Percentiles rank a stretch among this genome's conserved stretches.
Conservation (phyloP, 2,797 vertebrate genomes). For the Manis javanica region DNA sequence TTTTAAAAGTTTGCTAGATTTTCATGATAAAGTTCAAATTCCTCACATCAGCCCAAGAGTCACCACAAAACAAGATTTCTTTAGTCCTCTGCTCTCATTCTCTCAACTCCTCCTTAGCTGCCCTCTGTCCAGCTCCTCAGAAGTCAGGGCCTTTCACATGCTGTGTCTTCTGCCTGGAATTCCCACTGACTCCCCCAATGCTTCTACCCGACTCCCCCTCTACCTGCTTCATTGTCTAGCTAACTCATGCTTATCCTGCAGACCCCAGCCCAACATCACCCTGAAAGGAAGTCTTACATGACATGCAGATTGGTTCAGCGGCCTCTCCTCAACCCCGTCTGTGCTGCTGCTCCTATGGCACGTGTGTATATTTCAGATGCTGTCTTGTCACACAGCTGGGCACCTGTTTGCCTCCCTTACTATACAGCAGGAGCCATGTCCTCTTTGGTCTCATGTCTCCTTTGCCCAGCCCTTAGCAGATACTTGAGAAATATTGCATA, state of each 20-base stretch:
- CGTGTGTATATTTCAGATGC: neutral
- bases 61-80: neutral
- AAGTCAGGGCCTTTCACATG: no score
- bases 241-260: neutral
- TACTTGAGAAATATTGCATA: neutral
- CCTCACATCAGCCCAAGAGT: neutral
- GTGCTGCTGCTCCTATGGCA: neutral
- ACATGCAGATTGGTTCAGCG: neutral
- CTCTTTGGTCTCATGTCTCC: neutral
- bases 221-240: neutral
- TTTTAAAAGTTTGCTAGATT: neutral
- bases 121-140: neutral
- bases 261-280: neutral
- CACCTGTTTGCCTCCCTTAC: neutral
- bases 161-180: no score
- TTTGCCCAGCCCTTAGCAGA: neutral
- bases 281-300: neutral
- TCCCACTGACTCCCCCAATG: no score
- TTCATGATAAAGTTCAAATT: neutral
- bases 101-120: neutral
- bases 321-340: neutral
- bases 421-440: neutral
- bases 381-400: neutral
- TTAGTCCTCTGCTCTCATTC: neutral
- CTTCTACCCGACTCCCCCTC: no score